These are phyloP conservation scores for Porphyrio hochstetteri DNA, from an alignment of 2,113 vertebrate genomes.

Conservation along the genomic window DNA sequence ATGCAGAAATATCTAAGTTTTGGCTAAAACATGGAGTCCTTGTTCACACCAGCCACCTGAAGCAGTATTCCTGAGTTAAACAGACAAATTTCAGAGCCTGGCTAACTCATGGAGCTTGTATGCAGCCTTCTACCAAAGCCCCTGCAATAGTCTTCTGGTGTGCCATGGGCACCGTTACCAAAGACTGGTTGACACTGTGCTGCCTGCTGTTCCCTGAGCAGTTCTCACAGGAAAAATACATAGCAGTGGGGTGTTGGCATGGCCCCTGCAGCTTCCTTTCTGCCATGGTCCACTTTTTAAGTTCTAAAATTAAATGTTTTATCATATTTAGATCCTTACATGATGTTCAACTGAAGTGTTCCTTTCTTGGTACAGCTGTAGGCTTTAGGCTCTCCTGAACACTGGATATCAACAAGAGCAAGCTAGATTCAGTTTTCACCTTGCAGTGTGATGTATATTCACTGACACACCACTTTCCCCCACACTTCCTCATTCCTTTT, in stretches of 20 bases:
- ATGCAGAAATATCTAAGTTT: background rate
- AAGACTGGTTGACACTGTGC: background rate
- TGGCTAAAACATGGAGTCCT: background rate
- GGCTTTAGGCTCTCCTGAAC: background rate
- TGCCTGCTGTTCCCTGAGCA: background rate
- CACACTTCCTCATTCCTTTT: background rate
- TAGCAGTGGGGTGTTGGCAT: background rate
- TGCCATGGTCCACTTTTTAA: background rate
- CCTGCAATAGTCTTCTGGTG: background rate
- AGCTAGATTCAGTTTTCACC: background rate
- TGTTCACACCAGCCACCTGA: background rate
- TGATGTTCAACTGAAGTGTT: background rate
- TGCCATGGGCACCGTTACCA: background rate
- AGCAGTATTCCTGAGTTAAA: background rate
- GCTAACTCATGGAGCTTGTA: background rate
- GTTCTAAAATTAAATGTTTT: background rate
- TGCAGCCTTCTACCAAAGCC: background rate
- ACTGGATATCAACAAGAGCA: background rate
- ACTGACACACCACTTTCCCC: background rate
- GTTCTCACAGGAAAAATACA: background rate
- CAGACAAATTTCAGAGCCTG: background rate
- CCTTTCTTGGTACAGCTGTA: background rate
- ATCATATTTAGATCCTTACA: background rate
- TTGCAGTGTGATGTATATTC: background rate
- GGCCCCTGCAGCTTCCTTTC: background rate